Base-by-base conservation (phyloP, 2,797 vertebrate species). In the Malurus splendens region DNA sequence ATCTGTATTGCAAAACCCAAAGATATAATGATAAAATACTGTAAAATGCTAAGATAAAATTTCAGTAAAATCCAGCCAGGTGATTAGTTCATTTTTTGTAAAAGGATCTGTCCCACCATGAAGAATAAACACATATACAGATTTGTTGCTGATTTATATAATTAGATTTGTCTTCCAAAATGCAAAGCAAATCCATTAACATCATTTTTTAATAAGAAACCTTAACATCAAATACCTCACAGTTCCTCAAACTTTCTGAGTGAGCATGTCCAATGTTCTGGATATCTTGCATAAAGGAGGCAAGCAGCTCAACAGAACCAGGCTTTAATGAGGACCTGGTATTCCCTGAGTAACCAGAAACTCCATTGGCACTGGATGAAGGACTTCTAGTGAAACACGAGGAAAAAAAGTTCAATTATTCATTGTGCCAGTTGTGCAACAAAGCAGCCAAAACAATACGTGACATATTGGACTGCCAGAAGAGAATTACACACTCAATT, bases 171-270 rank as follows among this genome's bases (percentile, higher is more conserved):
- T 9, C 39, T 78, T 45, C 36, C 47, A 90, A 54, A 86, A 90
- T 33, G 61, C 25, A 85, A 62, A 72, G 18, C 42, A 10, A 18
- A 79, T 19, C 33, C 6, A 51, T 45, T 33, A 78, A 62, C 6
- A 30, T 1, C 33, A 11, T 3, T 36, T 64, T 12, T 38, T 18
- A 1, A 5, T 86, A 83, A 76, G 39, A 56, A 84, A 55, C 15
- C 12, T 67, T n/a, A 86, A 38, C 19, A 67, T 41, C 30, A 88
- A 78, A 70, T 96, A 99, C 99, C 98, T 99, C 98, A 67, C 98
- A 99, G 85, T 96, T 98, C 95, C 98, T 98, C 98, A 98, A 98
- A 81, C 97, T 96, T 95, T 98, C 98, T 0, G 96, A 97, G 96
- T 99, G 98, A 8, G 97, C 97, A 93, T 97, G 97, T 33, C 97